A percentile compares a stretch with the other conserved stretches of the same genome.
These are phyloP conservation scores for Emydura subglobosa DNA, from an alignment of 2,113 vertebrate genomes.

Conservation along the genomic window DNA sequence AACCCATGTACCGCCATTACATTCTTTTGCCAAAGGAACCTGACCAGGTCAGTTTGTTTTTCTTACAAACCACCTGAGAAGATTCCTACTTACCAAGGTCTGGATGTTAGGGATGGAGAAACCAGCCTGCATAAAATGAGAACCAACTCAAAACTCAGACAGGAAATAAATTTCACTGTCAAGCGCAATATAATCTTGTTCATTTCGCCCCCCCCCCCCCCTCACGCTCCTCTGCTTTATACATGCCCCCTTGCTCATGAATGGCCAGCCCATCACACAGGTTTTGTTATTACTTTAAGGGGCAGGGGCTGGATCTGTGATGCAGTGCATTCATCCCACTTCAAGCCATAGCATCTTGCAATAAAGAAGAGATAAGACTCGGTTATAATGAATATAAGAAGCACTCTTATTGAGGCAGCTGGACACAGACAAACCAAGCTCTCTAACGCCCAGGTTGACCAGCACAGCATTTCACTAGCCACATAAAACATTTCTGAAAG, in stretches of 20 bases:
- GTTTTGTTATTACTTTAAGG: neutral
- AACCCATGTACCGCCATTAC: neutral
- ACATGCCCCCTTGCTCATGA: neutral
- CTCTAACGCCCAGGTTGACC: neutral
- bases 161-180: neutral
- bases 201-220: neutral
- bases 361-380: neutral
- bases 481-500: neutral
- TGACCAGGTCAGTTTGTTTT: neutral
- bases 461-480: neutral
- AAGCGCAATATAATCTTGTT: neutral
- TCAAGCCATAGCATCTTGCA: neutral
- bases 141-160: neutral
- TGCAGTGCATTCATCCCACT: neutral
- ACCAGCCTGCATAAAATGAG: rapidly evolving
- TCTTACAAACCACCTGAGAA: neutral
- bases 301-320: rapidly evolving
- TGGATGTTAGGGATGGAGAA: neutral
- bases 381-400: neutral
- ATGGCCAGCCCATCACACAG: neutral
- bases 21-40: neutral
- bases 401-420: neutral
- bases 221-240: neutral
- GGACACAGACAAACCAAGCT: neutral
- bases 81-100: neutral